Conservation (phyloP, 2,797 vertebrate species). For the Sebastes jordani region DNA sequence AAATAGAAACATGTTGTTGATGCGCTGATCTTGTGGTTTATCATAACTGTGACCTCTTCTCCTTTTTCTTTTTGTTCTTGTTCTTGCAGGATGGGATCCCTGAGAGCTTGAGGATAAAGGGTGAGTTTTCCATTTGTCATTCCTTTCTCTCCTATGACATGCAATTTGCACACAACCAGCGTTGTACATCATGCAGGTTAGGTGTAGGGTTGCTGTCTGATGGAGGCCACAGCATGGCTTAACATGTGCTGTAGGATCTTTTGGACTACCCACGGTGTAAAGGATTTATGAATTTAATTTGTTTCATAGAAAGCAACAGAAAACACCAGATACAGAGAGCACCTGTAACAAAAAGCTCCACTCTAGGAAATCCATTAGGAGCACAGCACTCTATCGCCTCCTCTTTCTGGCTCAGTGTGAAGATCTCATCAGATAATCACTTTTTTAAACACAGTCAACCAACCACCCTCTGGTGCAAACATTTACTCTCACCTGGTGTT, state of each 20-base stretch:
- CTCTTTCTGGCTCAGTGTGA: not conserved
- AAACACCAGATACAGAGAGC: not conserved
- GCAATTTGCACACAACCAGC: not conserved
- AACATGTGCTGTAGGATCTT: not conserved
- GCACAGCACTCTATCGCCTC: not conserved
- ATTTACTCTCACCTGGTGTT: not conserved
- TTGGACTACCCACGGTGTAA: not conserved
- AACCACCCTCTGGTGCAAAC: not conserved
- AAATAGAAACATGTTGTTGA: not conserved
- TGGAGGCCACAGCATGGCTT: not conserved
- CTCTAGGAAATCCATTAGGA: not conserved
- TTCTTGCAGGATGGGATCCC: slow-evolving; percentile 90
- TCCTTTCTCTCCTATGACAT: not conserved
- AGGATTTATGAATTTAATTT: not conserved
- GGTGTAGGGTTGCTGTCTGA: not conserved
- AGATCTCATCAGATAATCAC: not conserved
- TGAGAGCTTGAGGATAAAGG: slow-evolving; percentile 87
- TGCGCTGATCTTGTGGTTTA: slow-evolving; percentile 12
- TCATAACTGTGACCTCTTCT: slow-evolving; percentile 44
- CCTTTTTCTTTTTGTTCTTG: slow-evolving; percentile 58
- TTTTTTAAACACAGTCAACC: not conserved
- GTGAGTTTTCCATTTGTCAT: slow-evolving; percentile 76
- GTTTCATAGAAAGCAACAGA: not conserved
- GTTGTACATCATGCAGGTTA: not conserved
- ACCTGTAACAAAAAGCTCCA: not conserved